Base-by-base conservation (phyloP, 2,888 invertebrate genomes). In the Dascillus cervinus region DNA sequence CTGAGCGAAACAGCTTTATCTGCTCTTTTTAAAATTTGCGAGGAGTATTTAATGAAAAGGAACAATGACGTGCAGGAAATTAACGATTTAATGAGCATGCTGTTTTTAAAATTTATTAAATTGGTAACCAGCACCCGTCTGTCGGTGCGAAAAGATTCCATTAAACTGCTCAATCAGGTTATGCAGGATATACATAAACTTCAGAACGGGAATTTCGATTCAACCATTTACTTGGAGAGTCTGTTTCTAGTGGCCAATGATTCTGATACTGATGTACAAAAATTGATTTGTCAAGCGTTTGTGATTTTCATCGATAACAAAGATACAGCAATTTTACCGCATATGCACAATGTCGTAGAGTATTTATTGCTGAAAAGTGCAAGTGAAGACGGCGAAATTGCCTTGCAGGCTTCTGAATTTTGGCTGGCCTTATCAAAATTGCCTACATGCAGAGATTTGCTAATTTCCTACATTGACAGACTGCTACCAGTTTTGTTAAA, bases 361-460 rank as follows among this genome's bases (percentile, higher is more conserved):
- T 98, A 95, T 61, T 94, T 98, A 85, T 66, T 98, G 54, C 71
- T 87, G 60, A 78, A 95, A 45, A 96, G 95, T 32, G 89, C 94
- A 72, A 87, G 89, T 61, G 70, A 78, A 3, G 92, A 97, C 59
- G 88, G 89, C 56, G 84, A 84, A 34, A 91, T 97, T 11, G 94
- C 97, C 0, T 67, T 98, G 41, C 97, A 99, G 66, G 97, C 98
- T 1, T 97, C 97, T 54, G 98, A 98, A 64, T 99, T 98, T 69
- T 99, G 97, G 97, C 67, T 98, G 28, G 88, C 95, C 0, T 70
- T 96, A 24, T 92, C 96, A 2, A 98, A 98, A 58, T 86, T 94
- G 55, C 80, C 79, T 50, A 79, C 94, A 43, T 97, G 97, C 62
- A 82, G 86, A 62, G 92, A 94, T 59, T 88, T 91, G 11, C 70